Conservation (phyloP, 2,888 invertebrate species). For the Syrista parreyssii region DNA sequence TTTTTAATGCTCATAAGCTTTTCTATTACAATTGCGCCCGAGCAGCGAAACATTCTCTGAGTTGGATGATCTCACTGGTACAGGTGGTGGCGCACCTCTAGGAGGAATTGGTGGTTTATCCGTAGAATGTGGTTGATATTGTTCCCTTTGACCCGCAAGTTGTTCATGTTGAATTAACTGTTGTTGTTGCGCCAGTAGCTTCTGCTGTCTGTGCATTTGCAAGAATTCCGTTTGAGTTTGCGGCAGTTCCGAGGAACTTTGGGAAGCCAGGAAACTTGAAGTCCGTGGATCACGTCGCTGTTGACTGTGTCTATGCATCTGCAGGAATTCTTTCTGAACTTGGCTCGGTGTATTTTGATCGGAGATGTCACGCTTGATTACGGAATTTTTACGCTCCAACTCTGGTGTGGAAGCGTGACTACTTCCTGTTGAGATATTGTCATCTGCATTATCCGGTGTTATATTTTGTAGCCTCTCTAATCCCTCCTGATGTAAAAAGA, state of each 20-base stretch:
- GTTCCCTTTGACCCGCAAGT: slow-evolving; percentile 44
- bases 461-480: slow-evolving; percentile 46
- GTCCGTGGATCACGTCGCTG: slow-evolving; percentile 62
- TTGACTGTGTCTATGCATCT: slow-evolving; percentile 57
- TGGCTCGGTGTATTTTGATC: slow-evolving; percentile 50
- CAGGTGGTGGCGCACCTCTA: slow-evolving; percentile 71
- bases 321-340: slow-evolving; percentile 58
- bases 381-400: slow-evolving; percentile 63
- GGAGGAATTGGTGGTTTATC: slow-evolving; percentile 73
- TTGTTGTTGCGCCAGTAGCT: slow-evolving; percentile 61
- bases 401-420: slow-evolving; percentile 67
- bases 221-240: slow-evolving; percentile 70
- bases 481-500: slow-evolving; percentile 35
- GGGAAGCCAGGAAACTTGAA: slow-evolving; percentile 43
- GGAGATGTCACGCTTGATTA: slow-evolving; percentile 57
- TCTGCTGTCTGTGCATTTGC: slow-evolving; percentile 65
- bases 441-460: slow-evolving; percentile 52
- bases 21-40: slow-evolving; percentile 53
- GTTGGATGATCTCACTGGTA: slow-evolving; percentile 66
- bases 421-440: slow-evolving; percentile 62
- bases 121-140: slow-evolving; percentile 44
- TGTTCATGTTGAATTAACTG: slow-evolving; percentile 55
- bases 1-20: neutral
- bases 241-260: slow-evolving; percentile 39
- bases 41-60: slow-evolving; percentile 58